Percentiles rank a stretch among this genome's conserved stretches.
Evolutionary conservation across 2,797 vertebrate genomes (phyloP).

Genomic region (Anabas testudineus): DNA sequence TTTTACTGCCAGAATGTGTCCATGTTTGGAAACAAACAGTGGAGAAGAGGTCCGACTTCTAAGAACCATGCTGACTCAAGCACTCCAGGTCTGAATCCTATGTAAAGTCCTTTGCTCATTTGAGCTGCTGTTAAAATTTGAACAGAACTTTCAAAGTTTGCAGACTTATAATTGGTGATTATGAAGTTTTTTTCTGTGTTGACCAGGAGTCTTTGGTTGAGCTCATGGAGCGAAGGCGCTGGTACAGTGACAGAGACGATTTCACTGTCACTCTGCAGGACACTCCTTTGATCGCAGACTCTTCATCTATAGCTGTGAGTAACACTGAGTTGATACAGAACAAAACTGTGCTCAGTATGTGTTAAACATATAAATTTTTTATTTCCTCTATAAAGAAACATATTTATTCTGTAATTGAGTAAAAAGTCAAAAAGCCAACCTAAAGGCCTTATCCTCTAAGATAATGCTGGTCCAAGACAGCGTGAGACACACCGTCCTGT

Average conservation of each 20-base stretch:
- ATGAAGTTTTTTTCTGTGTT: background rate
- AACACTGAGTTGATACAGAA: background rate
- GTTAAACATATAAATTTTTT: no score
- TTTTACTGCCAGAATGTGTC: constrained; percentile 58
- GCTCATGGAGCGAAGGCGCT: constrained; percentile 62
- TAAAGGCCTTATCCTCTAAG: background rate
- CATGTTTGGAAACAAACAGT: constrained; percentile 43
- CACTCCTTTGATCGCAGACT: constrained; percentile 52
- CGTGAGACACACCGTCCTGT: background rate
- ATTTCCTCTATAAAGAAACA: no score
- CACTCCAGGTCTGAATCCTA: constrained; percentile 70
- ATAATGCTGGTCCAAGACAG: background rate
- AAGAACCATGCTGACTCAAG: constrained; percentile 61
- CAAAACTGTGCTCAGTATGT: no score
- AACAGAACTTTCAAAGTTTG: background rate
- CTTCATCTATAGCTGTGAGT: constrained; percentile 64
- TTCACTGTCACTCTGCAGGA: constrained; percentile 78
- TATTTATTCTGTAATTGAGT: no score
- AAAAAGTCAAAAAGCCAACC: no score
- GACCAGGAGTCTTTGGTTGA: constrained; percentile 71
- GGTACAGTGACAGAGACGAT: constrained; percentile 71
- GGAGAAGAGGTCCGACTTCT: constrained; percentile 63
- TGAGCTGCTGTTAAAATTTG: background rate
- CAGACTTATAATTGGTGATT: background rate
- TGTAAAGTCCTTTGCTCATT: background rate